Percentiles rank a stretch among this genome's conserved stretches.
These are phyloP conservation scores for Carcinoscorpius rotundicauda DNA, from an alignment of 1,140 invertebrate species.

Conservation along the genomic window DNA sequence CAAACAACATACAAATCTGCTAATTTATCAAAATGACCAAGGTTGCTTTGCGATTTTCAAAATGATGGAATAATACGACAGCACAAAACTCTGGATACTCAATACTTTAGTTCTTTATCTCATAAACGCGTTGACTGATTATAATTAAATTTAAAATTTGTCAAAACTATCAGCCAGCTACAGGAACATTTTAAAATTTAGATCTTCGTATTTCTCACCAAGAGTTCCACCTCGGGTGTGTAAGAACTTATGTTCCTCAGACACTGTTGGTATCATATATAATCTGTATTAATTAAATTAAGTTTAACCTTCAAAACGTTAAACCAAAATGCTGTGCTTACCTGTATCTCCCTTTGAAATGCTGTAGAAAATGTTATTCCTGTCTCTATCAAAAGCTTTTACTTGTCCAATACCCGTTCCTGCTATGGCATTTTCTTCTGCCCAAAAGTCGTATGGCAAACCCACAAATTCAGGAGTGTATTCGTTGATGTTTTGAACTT, in stretches of 20 bases:
- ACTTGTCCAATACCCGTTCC: slow-evolving; percentile 76
- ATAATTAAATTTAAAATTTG: too few relatives aligned
- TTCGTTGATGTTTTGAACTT: slow-evolving; percentile 37
- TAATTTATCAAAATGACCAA: too few relatives aligned
- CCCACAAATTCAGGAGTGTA: slow-evolving; percentile 64
- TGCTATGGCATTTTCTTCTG: slow-evolving; percentile 63
- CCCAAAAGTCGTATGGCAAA: slow-evolving; percentile 78
- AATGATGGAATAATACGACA: too few relatives aligned
- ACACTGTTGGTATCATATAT: neutral
- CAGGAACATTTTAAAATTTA: too few relatives aligned
- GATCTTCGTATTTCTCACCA: too few relatives aligned
- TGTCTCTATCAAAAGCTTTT: slow-evolving; percentile 35
- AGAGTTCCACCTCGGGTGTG: slow-evolving; percentile 6
- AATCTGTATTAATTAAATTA: slow-evolving; percentile 24
- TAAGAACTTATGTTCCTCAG: neutral
- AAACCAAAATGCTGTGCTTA: slow-evolving; percentile 4
- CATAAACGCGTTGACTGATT: too few relatives aligned
- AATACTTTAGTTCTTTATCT: too few relatives aligned
- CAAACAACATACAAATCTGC: too few relatives aligned
- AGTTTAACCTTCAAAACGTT: slow-evolving; percentile 13
- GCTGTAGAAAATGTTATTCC: slow-evolving; percentile 32
- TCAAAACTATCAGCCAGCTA: too few relatives aligned
- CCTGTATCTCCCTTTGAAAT: slow-evolving; percentile 30
- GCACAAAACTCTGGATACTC: too few relatives aligned
- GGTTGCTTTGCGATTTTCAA: too few relatives aligned